These are phyloP conservation scores for Phyllotis vaccarum DNA, from an alignment of 2,797 vertebrate species.

Conservation along the genomic window DNA sequence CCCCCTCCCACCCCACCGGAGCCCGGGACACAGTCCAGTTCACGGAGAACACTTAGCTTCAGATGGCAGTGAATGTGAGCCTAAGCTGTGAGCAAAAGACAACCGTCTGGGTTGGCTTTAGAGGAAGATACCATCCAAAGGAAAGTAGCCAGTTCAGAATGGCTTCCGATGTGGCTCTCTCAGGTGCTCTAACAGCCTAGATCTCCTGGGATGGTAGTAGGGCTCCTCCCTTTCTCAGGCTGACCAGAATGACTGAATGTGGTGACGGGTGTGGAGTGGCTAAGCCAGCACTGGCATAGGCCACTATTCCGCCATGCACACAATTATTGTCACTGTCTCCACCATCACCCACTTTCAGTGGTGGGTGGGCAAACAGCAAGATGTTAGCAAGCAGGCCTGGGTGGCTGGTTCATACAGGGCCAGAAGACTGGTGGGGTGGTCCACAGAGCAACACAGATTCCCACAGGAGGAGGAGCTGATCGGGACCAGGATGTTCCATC, in stretches of 20 bases:
- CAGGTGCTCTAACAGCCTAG: background rate
- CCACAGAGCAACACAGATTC: background rate
- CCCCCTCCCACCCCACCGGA: background rate
- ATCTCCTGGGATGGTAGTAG: background rate
- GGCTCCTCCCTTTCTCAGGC: background rate
- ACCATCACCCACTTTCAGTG: too few relatives aligned
- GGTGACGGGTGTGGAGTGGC: background rate
- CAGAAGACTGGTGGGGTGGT: background rate
- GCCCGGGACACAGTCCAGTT: background rate
- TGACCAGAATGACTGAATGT: background rate
- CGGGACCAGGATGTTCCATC: background rate
- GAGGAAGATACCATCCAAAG: background rate
- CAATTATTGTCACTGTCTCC: background rate
- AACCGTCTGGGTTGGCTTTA: background rate
- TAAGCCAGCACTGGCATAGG: background rate
- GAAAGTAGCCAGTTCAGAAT: background rate
- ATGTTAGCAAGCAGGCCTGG: background rate
- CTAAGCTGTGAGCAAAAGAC: background rate
- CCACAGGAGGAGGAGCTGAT: background rate
- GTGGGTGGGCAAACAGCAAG: background rate
- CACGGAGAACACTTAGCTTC: background rate
- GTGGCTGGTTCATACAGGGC: background rate
- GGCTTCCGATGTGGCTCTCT: background rate
- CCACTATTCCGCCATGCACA: background rate
- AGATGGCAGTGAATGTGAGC: background rate